A percentile compares a stretch with the other conserved stretches of the same genome.
Evolutionary conservation across 2,888 invertebrate species (phyloP).

Genomic region (Xylota segnis): DNA sequence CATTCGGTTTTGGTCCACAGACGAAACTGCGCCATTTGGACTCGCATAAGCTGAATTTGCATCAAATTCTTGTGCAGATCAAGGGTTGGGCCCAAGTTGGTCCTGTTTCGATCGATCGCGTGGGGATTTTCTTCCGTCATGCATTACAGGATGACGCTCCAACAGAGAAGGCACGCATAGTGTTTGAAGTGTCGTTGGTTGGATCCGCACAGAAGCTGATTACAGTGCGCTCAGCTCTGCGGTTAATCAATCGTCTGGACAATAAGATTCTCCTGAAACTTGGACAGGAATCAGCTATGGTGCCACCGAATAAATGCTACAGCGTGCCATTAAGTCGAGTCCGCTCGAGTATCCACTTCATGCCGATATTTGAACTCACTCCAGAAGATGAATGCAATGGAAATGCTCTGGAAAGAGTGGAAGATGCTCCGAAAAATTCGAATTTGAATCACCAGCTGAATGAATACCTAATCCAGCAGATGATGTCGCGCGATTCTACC

Average conservation of each 20-base stretch:
- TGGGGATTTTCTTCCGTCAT: constrained; percentile 96
- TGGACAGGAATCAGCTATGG: constrained; percentile 85
- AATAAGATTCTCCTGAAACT: constrained; percentile 90
- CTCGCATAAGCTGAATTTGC: constrained; percentile 91
- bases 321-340: constrained; percentile 92
- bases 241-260: constrained; percentile 91
- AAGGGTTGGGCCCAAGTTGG: constrained; percentile 95
- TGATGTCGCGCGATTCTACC: constrained; percentile 22
- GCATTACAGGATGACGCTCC: constrained; percentile 83
- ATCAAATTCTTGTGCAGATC: constrained; percentile 94
- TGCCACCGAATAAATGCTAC: constrained; percentile 87
- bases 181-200: constrained; percentile 95
- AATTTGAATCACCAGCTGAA: constrained; percentile 65
- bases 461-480: constrained; percentile 50
- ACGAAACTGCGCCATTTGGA: constrained; percentile 90
- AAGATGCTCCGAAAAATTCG: constrained; percentile 47
- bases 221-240: constrained; percentile 95
- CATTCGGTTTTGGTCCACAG: constrained; percentile 94
- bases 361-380: constrained; percentile 86
- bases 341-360: constrained; percentile 90
- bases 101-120: constrained; percentile 97
- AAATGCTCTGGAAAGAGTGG: constrained; percentile 45
- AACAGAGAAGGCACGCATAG: constrained; percentile 90
- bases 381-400: constrained; percentile 68
- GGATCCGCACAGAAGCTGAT: constrained; percentile 96